Percentiles rank a stretch among this genome's conserved stretches.
Evolutionary conservation across 2,797 vertebrate genomes (phyloP).

Genomic region (Enteromius mattozi): DNA sequence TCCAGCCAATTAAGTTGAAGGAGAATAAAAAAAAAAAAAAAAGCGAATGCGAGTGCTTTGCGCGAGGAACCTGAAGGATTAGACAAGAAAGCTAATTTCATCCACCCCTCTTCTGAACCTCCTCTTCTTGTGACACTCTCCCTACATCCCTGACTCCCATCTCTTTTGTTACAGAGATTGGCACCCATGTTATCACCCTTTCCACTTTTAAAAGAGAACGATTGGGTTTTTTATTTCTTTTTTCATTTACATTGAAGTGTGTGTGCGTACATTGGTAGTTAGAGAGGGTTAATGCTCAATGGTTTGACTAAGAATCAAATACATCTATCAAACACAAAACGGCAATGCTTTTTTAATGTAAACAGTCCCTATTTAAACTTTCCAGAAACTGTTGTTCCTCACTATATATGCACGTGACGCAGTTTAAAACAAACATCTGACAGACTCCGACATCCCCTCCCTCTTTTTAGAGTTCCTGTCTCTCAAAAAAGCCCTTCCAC

Average conservation of each 20-base stretch:
- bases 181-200: slow-evolving; percentile 94
- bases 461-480: slow-evolving; percentile 52
- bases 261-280: slow-evolving; percentile 8
- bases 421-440: slow-evolving; percentile 29
- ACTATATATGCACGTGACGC: background rate
- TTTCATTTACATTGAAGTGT: slow-evolving; percentile 33
- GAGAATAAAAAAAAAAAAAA: slow-evolving; percentile 63
- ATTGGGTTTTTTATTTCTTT: slow-evolving; percentile 4
- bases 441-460: slow-evolving; percentile 56
- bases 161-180: slow-evolving; percentile 93
- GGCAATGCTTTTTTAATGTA: background rate
- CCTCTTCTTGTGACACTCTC: slow-evolving; percentile 50
- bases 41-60: slow-evolving; percentile 84
- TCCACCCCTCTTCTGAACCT: slow-evolving; percentile 61
- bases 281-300: background rate
- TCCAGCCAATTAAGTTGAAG: slow-evolving; percentile 99
- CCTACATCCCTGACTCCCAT: slow-evolving; percentile 80
- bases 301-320: background rate
- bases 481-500: slow-evolving; percentile 38
- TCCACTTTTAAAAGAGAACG: slow-evolving; percentile 75
- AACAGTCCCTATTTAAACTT: background rate
- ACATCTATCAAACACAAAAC: background rate
- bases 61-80: slow-evolving; percentile 99
- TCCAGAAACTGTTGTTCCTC: slow-evolving; percentile 2
- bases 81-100: slow-evolving; percentile 98